These are phyloP conservation scores for Pangasius larnaudii DNA, from an alignment of 2,797 vertebrate genomes.

Conservation along the genomic window DNA sequence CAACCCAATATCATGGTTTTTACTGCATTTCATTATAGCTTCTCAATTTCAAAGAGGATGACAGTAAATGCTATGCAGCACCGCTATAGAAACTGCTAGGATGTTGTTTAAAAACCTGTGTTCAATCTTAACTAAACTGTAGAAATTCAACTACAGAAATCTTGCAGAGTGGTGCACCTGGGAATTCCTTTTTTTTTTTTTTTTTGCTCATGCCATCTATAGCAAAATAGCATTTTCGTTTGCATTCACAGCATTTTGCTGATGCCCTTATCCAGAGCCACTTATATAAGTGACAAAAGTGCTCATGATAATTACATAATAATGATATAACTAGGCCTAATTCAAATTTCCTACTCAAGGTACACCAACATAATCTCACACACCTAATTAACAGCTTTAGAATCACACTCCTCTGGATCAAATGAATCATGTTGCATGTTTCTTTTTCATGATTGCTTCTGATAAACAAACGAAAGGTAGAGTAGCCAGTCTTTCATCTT, in stretches of 20 bases:
- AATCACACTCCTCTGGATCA: neutral
- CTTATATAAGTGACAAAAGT: conserved; percentile 19
- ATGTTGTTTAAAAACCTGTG: neutral
- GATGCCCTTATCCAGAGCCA: neutral
- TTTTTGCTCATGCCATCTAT: neutral
- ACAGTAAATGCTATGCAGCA: neutral
- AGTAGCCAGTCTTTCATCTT: conserved; percentile 8
- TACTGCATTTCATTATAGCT: neutral
- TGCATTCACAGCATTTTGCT: neutral
- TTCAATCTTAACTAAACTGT: neutral
- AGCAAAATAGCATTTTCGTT: neutral
- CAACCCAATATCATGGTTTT: neutral
- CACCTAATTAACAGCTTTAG: neutral
- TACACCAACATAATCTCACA: neutral
- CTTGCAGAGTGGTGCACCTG: neutral
- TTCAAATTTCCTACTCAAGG: neutral
- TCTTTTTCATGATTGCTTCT: conserved; percentile 10
- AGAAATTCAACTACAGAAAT: neutral
- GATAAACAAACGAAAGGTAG: conserved; percentile 16
- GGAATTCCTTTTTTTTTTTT: no score
- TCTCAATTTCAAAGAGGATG: neutral
- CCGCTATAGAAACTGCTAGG: neutral
- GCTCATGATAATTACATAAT: neutral
- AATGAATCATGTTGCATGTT: neutral
- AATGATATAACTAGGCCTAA: neutral